phyloP scores from a whole-genome alignment of 1,140 invertebrate genomes.

The Camponotus vicinus region DNA sequence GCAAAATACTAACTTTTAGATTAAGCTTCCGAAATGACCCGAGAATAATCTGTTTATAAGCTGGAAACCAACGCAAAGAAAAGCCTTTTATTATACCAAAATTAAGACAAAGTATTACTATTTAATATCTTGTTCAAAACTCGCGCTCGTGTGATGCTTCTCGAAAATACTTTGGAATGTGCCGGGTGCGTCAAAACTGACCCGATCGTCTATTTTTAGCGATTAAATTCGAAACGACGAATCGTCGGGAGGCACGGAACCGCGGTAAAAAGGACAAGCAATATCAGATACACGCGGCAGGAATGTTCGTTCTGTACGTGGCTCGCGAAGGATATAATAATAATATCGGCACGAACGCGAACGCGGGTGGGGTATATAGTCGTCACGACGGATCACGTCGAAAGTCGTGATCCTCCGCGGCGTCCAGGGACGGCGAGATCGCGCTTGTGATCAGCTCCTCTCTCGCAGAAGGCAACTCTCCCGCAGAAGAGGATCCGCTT shows the following conservation, averaged over 20 bases:
- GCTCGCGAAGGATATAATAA: conserved; percentile 74
- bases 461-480: conserved; percentile 54
- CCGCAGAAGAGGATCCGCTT: conserved; percentile 66
- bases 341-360: conserved; percentile 68
- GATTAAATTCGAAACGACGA: conserved; percentile 53
- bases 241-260: conserved; percentile 23
- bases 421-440: conserved; percentile 76
- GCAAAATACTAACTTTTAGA: neutral
- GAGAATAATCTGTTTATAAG: neutral
- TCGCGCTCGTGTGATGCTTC: neutral
- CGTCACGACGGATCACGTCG: conserved; percentile 81
- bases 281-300: conserved; percentile 66
- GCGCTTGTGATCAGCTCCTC: conserved; percentile 79
- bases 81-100: neutral
- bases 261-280: conserved; percentile 45
- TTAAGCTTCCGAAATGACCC: neutral
- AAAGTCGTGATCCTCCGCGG: conserved; percentile 75
- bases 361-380: conserved; percentile 72
- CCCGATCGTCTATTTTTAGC: conserved; percentile 21
- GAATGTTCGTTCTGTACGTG: conserved; percentile 74
- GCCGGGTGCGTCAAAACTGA: neutral
- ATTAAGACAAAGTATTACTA: neutral
- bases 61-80: neutral
- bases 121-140: too few species aligned
- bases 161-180: neutral